Evolutionary conservation across 1,140 invertebrate genomes (phyloP).

Genomic region (Pseudobourletiella spinata): DNA sequence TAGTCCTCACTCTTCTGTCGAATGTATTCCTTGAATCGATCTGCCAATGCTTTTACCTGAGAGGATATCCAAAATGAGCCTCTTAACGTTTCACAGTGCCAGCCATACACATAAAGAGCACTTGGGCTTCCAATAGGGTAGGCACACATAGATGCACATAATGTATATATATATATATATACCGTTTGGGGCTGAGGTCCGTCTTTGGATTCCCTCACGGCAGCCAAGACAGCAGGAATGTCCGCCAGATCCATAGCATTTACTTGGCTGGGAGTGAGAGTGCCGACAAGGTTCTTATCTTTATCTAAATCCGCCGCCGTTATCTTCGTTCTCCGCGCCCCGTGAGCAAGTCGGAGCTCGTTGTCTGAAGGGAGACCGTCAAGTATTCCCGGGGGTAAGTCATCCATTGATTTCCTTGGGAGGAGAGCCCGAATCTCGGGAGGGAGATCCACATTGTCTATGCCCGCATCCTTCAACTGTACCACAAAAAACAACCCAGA

Average conservation of each 20-base stretch:
- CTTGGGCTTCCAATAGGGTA: not conserved
- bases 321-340: conserved; percentile 13
- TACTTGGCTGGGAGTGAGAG: conserved; percentile 29
- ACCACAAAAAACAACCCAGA: not conserved
- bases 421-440: conserved; percentile 19
- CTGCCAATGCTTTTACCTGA: conserved; percentile 25
- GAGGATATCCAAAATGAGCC: conserved; percentile 2
- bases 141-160: not conserved
- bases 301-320: conserved; percentile 17
- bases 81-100: no score
- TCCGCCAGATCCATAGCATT: conserved; percentile 21
- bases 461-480: conserved; percentile 15
- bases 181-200: conserved; percentile 30
- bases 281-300: conserved; percentile 25
- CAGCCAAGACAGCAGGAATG: conserved; percentile 27
- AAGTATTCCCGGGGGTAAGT: conserved; percentile 5
- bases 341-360: conserved; percentile 23
- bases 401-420: conserved; percentile 13
- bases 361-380: conserved; percentile 29
- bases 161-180: no score
- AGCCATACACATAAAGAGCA: no score
- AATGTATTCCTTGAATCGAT: conserved; percentile 30
- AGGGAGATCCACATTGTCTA: conserved; percentile 7
- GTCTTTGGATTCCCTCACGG: conserved; percentile 25
- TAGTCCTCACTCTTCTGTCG: conserved; percentile 28